Conservation (phyloP, 2,797 vertebrate species). For the Tinamus major region DNA sequence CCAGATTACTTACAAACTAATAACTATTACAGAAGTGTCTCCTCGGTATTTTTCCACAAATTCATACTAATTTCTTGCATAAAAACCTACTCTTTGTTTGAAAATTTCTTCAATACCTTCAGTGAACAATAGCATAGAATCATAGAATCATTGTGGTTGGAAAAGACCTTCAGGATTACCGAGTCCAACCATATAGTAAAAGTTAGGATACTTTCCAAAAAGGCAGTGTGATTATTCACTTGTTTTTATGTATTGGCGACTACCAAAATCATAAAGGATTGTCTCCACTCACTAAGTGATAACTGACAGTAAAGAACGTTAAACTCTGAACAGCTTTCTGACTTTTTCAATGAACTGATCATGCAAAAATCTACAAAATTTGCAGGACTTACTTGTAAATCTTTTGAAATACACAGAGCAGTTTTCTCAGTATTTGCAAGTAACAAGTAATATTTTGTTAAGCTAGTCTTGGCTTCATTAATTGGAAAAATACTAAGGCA, state of each 20-base stretch:
- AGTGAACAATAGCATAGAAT: neutral
- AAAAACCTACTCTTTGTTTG: neutral
- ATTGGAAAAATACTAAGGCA: neutral
- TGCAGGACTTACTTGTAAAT: neutral
- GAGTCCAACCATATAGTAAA: neutral
- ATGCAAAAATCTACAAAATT: neutral
- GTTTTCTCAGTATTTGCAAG: neutral
- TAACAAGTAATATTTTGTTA: neutral
- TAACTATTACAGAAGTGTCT: neutral
- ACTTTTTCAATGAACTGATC: neutral
- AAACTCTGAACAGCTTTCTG: neutral
- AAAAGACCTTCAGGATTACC: too few species aligned
- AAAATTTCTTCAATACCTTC: neutral
- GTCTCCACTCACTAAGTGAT: neutral
- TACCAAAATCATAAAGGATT: neutral
- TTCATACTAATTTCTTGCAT: neutral
- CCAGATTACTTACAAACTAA: neutral
- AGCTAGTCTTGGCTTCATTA: neutral
- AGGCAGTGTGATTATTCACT: neutral
- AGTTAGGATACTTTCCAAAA: neutral
- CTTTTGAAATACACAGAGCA: neutral
- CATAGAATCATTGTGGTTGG: too few species aligned
- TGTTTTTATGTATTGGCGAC: neutral
- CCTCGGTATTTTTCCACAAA: neutral
- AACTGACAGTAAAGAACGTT: neutral